Evolutionary conservation across 1,140 invertebrate genomes (phyloP), one percentile per base, ranked within the genome.

Genomic region (Formica exsecta): DNA sequence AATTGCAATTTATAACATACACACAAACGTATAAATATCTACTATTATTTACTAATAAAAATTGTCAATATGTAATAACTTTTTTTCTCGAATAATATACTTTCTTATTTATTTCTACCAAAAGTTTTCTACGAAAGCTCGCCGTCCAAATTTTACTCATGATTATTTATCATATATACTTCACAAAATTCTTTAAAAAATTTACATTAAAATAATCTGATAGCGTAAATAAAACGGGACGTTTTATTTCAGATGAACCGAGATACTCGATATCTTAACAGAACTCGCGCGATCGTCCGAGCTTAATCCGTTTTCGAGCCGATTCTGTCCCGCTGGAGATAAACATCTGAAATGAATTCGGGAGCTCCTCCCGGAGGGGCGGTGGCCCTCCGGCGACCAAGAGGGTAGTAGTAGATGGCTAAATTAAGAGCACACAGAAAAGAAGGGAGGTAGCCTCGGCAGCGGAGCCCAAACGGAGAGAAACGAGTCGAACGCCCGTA

Each of bases 401-500:
- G 41, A 76, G 81, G 59, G 73, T 77, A 29, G 81, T 75, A 77
- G 25, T 29, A 29, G 73, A 77, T 54, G 75, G 73, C 73, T 86
- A 86, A 91, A 91, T 91, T 91, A 91, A 91, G 87, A 91, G 74
- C 48, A 54, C 32, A 38, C 64, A 29, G 87, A 66, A 85, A 73
- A 89, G 89, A 85, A 91, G 84, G 85, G 84, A 81, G 29, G 36
- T 57, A 76, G 87, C 70, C 88, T 89, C 70, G 79, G 73, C 48
- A 4, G 85, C 75, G 29, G 85, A 89, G 70, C 59, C 61, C 57
- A 36, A 90, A 87, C 64, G 86, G 91, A 89, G 87, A 92, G 92
- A 90, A 91, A 91, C 90, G 89, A 92, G 86, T 84, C 86, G 92
- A 90, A 93, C 86, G 91, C 86, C 88, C 91, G 92, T 92, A 93